These are phyloP conservation scores for Rhynchotus rufescens DNA, from an alignment of 2,797 vertebrate genomes.

Conservation along the genomic window DNA sequence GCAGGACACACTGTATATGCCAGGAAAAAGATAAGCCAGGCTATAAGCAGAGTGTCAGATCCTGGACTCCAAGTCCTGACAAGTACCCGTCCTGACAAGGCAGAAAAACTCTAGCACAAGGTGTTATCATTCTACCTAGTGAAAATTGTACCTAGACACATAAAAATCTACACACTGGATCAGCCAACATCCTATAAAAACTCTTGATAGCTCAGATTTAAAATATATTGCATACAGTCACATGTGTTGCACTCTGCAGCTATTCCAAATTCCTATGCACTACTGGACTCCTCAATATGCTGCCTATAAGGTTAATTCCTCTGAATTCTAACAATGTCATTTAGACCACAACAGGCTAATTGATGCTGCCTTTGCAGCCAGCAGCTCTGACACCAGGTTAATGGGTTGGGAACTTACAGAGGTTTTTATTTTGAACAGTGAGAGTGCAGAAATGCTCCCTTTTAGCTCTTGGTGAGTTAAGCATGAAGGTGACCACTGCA, in stretches of 20 bases:
- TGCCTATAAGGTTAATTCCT: neutral
- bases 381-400: neutral
- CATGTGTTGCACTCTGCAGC: neutral
- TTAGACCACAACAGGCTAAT: neutral
- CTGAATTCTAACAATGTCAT: neutral
- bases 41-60: neutral
- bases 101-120: neutral
- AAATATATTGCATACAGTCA: rapidly evolving
- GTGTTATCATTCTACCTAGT: neutral
- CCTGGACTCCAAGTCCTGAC: neutral
- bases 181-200: neutral
- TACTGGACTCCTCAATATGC: neutral
- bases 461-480: neutral
- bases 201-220: neutral
- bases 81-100: neutral
- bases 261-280: neutral
- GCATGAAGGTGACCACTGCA: neutral
- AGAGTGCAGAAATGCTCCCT: neutral
- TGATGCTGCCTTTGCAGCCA: neutral
- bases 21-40: neutral
- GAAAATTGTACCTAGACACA: neutral
- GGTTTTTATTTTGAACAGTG: neutral
- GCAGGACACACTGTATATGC: rapidly evolving
- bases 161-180: neutral
- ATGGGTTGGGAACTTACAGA: neutral